phyloP scores from a whole-genome alignment of 2,797 vertebrate genomes.

The Artibeus jamaicensis region DNA sequence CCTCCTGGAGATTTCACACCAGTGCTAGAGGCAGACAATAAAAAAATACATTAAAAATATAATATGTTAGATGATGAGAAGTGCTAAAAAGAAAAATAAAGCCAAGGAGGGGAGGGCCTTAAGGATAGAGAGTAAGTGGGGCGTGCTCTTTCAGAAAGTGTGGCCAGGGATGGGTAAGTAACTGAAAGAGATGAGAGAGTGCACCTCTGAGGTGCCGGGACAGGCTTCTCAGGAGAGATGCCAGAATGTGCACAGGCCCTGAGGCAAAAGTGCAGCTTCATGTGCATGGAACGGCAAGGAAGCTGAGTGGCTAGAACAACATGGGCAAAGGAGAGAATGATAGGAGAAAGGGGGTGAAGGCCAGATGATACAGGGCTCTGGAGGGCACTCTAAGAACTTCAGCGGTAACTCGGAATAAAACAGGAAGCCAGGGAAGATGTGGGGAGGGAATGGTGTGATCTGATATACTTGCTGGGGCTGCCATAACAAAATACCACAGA shows the following conservation, averaged over 20 bases:
- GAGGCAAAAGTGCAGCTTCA: not conserved
- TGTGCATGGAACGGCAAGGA: not conserved
- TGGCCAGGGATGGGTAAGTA: not conserved
- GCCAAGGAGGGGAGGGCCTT: not conserved
- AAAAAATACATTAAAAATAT: not conserved
- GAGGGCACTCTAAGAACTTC: not conserved
- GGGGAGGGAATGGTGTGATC: not conserved
- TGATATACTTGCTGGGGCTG: not conserved
- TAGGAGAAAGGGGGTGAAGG: not conserved
- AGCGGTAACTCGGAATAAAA: not conserved
- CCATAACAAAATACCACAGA: not conserved
- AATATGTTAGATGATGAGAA: not conserved
- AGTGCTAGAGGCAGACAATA: not conserved
- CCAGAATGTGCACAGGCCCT: not conserved
- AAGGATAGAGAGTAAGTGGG: no score
- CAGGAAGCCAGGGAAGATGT: not conserved
- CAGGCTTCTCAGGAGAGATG: not conserved
- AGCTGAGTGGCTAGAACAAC: not conserved
- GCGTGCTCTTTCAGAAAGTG: not conserved
- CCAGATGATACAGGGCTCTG: rapidly evolving
- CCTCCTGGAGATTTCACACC: not conserved
- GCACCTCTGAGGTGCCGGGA: not conserved
- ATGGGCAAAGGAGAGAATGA: not conserved
- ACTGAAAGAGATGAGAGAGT: not conserved
- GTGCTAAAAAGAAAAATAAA: not conserved